Percentiles rank a stretch among this genome's conserved stretches.
Evolutionary conservation across 2,888 invertebrate species (phyloP).

Genomic region (Drosophila multiciliata): DNA sequence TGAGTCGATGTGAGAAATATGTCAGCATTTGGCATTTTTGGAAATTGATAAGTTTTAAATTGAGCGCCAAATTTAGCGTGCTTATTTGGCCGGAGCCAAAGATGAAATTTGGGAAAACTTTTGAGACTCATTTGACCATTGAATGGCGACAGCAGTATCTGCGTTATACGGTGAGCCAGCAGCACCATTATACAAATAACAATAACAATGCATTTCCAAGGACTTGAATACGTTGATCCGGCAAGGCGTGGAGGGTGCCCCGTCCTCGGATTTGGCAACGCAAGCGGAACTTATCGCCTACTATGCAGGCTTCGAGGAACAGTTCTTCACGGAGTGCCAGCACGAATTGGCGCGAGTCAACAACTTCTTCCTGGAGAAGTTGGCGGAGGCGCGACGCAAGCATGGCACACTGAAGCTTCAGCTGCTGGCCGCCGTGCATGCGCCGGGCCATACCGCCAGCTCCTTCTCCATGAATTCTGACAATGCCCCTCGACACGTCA

Average conservation of each 20-base stretch:
- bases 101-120: constrained; percentile 99
- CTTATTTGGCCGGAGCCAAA: constrained; percentile 33
- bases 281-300: constrained; percentile 84
- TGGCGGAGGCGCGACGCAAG: constrained; percentile 97
- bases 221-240: constrained; percentile 96
- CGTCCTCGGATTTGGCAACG: constrained; percentile 88
- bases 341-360: constrained; percentile 97
- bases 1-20: constrained; percentile 49
- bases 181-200: background rate
- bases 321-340: constrained; percentile 96
- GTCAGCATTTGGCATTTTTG: constrained; percentile 60
- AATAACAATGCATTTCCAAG: constrained; percentile 43
- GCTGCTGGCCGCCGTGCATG: constrained; percentile 75
- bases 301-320: constrained; percentile 95
- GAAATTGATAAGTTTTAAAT: constrained; percentile 20
- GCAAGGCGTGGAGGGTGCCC: constrained; percentile 93
- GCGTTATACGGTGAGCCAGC: constrained; percentile 89
- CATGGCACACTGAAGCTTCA: constrained; percentile 90
- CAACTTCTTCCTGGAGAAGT: constrained; percentile 97
- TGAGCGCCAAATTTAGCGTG: constrained; percentile 27
- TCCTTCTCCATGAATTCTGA: constrained; percentile 19
- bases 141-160: constrained; percentile 99
- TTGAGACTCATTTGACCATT: constrained; percentile 98
- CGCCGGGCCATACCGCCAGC: constrained; percentile 35
- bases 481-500: constrained; percentile 18